A percentile compares a stretch with the other conserved stretches of the same genome.
Evolutionary conservation across 1,140 invertebrate genomes (phyloP).

Genomic region (Orius laevigatus): DNA sequence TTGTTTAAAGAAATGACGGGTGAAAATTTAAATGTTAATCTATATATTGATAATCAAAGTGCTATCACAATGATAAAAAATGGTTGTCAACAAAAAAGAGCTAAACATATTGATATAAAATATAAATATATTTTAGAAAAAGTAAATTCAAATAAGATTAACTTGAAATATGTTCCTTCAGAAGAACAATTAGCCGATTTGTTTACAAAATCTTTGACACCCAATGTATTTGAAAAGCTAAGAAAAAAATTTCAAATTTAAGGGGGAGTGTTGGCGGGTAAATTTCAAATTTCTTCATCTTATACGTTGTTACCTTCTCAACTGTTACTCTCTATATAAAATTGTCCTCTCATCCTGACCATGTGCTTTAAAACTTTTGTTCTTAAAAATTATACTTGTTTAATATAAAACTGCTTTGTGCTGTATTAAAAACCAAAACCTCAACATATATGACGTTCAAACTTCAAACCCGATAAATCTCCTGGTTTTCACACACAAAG

Average conservation of each 20-base stretch:
- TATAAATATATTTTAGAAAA: slow-evolving; percentile 14
- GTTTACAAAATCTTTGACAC: slow-evolving; percentile 13
- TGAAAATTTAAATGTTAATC: neutral
- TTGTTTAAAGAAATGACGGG: slow-evolving; percentile 12
- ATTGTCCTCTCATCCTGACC: too few relatives aligned
- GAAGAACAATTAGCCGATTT: slow-evolving; percentile 9
- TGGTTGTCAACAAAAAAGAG: slow-evolving; percentile 4
- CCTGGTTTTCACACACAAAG: too few relatives aligned
- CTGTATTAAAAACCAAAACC: too few relatives aligned
- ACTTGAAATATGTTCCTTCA: slow-evolving; percentile 8
- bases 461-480: too few relatives aligned
- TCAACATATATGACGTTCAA: too few relatives aligned
- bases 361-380: too few relatives aligned
- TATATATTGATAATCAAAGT: slow-evolving; percentile 20
- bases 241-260: neutral
- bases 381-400: too few relatives aligned
- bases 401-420: too few relatives aligned
- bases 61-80: slow-evolving; percentile 12
- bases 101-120: slow-evolving; percentile 17
- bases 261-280: neutral
- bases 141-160: slow-evolving; percentile 7
- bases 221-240: slow-evolving; percentile 6
- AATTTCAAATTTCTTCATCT: too few relatives aligned
- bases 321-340: too few relatives aligned
- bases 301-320: too few relatives aligned